A percentile compares a stretch with the other conserved stretches of the same genome.
phyloP scores from a whole-genome alignment of 2,113 vertebrate genomes.

The Actinemys pallida region DNA sequence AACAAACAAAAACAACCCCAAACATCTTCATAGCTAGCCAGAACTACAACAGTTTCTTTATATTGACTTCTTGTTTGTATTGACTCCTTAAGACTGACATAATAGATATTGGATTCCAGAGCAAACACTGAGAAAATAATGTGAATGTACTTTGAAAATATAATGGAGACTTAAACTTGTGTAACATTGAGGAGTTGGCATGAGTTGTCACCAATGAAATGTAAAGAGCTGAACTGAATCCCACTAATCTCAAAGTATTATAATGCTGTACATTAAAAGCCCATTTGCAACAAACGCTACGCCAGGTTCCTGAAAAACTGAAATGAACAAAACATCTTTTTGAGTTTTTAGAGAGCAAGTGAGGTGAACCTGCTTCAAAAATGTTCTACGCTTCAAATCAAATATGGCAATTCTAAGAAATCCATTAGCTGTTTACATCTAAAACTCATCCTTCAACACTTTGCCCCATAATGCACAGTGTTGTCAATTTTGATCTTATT shows the following conservation, averaged over 20 bases:
- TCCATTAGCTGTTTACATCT: slow-evolving; percentile 41
- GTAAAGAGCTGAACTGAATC: neutral
- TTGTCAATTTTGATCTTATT: slow-evolving; percentile 71
- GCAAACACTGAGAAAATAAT: neutral
- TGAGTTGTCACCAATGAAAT: neutral
- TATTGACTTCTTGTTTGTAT: neutral
- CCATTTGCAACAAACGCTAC: neutral
- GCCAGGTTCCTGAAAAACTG: neutral
- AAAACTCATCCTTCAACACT: slow-evolving; percentile 54
- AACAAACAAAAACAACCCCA: neutral
- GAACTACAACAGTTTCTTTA: neutral
- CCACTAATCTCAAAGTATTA: neutral
- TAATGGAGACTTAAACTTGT: neutral
- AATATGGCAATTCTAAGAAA: slow-evolving; percentile 43
- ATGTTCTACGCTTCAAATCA: slow-evolving; percentile 28
- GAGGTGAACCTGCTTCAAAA: slow-evolving; percentile 34
- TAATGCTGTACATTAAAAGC: neutral
- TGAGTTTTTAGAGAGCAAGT: neutral
- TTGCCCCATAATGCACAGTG: slow-evolving; percentile 43
- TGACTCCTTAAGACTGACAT: neutral
- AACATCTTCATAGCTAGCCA: neutral
- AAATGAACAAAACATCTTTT: neutral
- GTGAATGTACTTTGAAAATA: neutral
- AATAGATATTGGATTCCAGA: neutral
- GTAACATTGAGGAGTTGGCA: neutral